Evolutionary conservation across 30 jellyfish, hydroid and myxozoan species (phyloP).

Genomic region (Phacellophora camtschatica): DNA sequence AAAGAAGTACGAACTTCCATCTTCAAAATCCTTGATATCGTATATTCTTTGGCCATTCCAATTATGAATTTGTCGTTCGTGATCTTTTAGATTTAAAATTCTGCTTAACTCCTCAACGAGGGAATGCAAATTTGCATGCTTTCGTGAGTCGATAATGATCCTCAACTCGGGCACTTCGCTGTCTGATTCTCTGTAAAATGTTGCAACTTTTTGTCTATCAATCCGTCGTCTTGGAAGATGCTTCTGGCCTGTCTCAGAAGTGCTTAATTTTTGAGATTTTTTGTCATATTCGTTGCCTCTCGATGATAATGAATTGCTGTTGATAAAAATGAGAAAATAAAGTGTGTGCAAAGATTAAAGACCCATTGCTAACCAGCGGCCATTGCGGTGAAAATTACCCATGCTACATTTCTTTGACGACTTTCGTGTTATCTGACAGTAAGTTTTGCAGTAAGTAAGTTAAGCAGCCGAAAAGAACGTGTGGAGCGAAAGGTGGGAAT

Average conservation of each 20-base stretch:
- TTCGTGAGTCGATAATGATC: slow-evolving; percentile 44
- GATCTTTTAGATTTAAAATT: slow-evolving; percentile 45
- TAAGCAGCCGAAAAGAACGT: no score
- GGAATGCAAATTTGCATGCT: slow-evolving; percentile 21
- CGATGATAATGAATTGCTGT: neutral
- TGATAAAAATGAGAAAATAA: neutral
- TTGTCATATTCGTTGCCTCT: neutral
- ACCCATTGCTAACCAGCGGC: no score
- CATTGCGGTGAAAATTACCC: no score
- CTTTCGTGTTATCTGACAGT: no score
- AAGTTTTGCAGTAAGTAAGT: no score
- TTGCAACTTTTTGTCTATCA: slow-evolving; percentile 56
- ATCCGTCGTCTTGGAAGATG: neutral
- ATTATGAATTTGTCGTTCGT: slow-evolving; percentile 40
- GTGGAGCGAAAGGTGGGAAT: no score
- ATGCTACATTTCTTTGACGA: no score
- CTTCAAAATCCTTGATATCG: slow-evolving; percentile 65
- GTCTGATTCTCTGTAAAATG: slow-evolving; percentile 70
- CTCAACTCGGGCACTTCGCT: slow-evolving; percentile 70
- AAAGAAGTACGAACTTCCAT: slow-evolving; percentile 71
- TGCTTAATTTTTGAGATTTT: neutral
- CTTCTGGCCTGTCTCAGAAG: neutral
- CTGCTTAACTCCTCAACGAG: slow-evolving; percentile 58
- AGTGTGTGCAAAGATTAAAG: neutral
- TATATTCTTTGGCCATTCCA: slow-evolving; percentile 26